Base-by-base conservation (phyloP, 2,113 vertebrate species). In the Istiophorus platypterus region DNA sequence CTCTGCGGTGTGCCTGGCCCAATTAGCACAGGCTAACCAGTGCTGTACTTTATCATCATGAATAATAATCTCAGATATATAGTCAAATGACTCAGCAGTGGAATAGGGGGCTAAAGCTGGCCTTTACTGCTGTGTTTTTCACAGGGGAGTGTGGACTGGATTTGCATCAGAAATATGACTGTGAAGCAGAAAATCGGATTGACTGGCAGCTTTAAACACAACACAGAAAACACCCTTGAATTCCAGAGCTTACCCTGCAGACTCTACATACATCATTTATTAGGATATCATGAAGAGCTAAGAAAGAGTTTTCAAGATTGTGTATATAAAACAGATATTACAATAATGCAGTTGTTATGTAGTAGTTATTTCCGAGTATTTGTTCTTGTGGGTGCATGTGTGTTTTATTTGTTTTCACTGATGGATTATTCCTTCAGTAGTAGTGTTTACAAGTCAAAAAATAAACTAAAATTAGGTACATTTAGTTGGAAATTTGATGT, bases 21-120 rank as follows among this genome's bases (percentile, higher is more conserved):
- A 86, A 63, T 90, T 86, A 85, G 70, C 29, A 47, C 73, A 42
- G 63, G 39, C 82, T 75, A 82, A 85, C 84, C 68, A 76, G 52
- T 34, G 22, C 61, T 80, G 61, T 42, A 67, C 63, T 69, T 75
- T 27, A 77, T 78, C 70, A 72, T 69, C 65, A 80, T 82, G 73
- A 91, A 87, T 88, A 73, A 91, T 82, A 47, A 71, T 65, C 42
- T 47, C 27, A 59, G 68, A 80, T 86, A 45, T 73, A 27, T 47
- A 71, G n/a, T 76, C 45, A 72, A 72, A 88, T 45, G n/a, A 75
- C 68, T 22, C 51, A 74, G 61, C 76, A 59, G 24, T 66, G 24
- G 45, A 62, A 24, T 41, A 68, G 54, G 49, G 20, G 24, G n/a
- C 34, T 71, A 2, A n/a, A 76, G 47, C 27, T 67, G 51, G 64